A percentile compares a stretch with the other conserved stretches of the same genome.
These are phyloP conservation scores for Hyperopisus bebe DNA, from an alignment of 2,113 vertebrate species.

Conservation along the genomic window DNA sequence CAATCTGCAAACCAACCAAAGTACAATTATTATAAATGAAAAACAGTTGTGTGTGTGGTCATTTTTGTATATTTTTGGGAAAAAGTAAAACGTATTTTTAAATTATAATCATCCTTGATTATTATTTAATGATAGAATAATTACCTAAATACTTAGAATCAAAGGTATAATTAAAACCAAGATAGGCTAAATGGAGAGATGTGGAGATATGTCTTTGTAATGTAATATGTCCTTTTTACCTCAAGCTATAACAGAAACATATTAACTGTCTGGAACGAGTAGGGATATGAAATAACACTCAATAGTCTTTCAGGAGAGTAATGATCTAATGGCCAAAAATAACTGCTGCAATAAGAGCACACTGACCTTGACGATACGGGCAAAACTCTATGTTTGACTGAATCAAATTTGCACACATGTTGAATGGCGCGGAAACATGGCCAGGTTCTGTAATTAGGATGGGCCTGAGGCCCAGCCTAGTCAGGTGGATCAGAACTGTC, in stretches of 20 bases:
- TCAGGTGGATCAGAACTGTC: not conserved
- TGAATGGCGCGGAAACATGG: not conserved
- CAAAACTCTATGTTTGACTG: not conserved
- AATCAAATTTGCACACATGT: not conserved
- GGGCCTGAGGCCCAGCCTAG: not conserved
- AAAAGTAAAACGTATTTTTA: not conserved
- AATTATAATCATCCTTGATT: not conserved
- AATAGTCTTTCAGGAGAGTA: not conserved
- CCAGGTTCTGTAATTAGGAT: not conserved
- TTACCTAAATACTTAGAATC: not conserved
- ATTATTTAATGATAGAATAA: not conserved
- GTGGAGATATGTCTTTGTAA: not conserved
- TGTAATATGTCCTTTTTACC: not conserved
- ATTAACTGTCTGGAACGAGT: not conserved
- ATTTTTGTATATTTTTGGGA: not conserved
- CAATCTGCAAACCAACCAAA: not conserved
- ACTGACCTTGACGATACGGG: slow-evolving; percentile 5
- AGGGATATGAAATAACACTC: not conserved
- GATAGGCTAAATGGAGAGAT: not conserved
- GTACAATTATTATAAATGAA: not conserved
- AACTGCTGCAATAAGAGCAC: not conserved
- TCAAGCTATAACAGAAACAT: not conserved
- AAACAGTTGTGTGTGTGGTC: not conserved
- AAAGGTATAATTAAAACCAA: not conserved
- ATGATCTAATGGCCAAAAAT: not conserved